Base-by-base conservation (phyloP, 2,113 vertebrate genomes). In the Orycteropus afer region DNA sequence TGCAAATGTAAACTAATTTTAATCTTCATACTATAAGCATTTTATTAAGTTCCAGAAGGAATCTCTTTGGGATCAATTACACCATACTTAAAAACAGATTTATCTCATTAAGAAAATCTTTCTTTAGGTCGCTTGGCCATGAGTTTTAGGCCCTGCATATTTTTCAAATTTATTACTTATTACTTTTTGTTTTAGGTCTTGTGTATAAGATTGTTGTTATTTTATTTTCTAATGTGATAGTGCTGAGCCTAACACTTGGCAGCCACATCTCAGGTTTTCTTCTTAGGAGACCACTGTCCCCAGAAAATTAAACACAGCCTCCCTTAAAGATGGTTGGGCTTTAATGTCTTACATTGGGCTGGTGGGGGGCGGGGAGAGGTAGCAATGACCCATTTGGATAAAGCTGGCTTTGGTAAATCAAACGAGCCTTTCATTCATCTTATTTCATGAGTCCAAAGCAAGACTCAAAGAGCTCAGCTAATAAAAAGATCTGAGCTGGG, bases 1-100 rank as follows among this genome's bases (percentile, higher is more conserved):
- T 90, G 27, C 34, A 80, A n/a, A 73, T 74, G 57, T 85, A 74
- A 47, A 57, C 40, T 69, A n/a, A 77, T 78, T 92, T 95, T 86
- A 49, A 76, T 69, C 23, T 90, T 71, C 23, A 61, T 73, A 9
- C 32, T 61, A 12, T 29, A 69, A 82, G 61, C 81, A 53, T 71
- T 76, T 90, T 57, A 76, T 69, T 69, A 74, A 67, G 47, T 74
- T 85, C 51, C 23, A 42, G 74, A 40, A 93, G 89, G 17, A 47
- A 76, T 90, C 76, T 53, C n/a, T 86, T 86, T 86, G 57, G 76
- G 13, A 81, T 51, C 27, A 45, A 47, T 88, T 88, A 69, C 11
- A 18, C n/a, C 59, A n/a, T 86, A 59, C 27, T 59, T 82, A 59
- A 53, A 82, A 67, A 67, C 13, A 93, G 47, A 77, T 77, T 25